Base-by-base conservation (phyloP, 2,888 invertebrate genomes). In the Apodemia duryi region DNA sequence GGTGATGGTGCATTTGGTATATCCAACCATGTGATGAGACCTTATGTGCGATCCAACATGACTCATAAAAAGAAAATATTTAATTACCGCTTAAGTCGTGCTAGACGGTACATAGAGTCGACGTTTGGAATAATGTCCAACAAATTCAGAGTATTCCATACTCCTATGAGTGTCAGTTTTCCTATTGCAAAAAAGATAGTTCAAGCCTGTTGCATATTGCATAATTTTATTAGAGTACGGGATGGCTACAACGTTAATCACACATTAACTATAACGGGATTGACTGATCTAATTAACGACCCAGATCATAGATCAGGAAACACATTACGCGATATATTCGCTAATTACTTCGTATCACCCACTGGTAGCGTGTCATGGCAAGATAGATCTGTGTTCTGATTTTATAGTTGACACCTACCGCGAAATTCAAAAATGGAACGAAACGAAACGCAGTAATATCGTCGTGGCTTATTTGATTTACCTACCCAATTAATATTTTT, bases 1-100 rank as follows among this genome's bases (percentile, higher is more conserved):
- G 67, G 67, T 64, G 65, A 69, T 69, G 67, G 64, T 51, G 69
- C 69, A 54, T 69, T 69, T 67, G 68, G 68, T 54, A 67, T 68
- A 65, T 69, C 67, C 28, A 65, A 66, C 32, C 51, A 69, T 43
- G 66, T 65, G 21, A 43, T 69, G 63, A 64, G 46, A 64, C 68
- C 70, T 62, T 70, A 68, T 66, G 67, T 61, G 28, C 65, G 66
- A 64, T 57, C 46, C 61, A 63, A 68, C 54, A 65, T 68, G 35
- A 35, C 35, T 35, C 35, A 35, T 35, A 35, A 35, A 35, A 35
- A 35, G 35, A 35, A 35, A 6, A 62, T 70, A 68, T 70, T 69
- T 43, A 69, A 69, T 63, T 70, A 69, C 54, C 32, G 70, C 52
- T 46, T 69, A 60, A 68, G 68, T 54, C 69, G 68, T 61, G 66